Evolutionary conservation across 2,888 invertebrate species (phyloP), one percentile per base, ranked within the genome.

Genomic region (Parnassius apollo): DNA sequence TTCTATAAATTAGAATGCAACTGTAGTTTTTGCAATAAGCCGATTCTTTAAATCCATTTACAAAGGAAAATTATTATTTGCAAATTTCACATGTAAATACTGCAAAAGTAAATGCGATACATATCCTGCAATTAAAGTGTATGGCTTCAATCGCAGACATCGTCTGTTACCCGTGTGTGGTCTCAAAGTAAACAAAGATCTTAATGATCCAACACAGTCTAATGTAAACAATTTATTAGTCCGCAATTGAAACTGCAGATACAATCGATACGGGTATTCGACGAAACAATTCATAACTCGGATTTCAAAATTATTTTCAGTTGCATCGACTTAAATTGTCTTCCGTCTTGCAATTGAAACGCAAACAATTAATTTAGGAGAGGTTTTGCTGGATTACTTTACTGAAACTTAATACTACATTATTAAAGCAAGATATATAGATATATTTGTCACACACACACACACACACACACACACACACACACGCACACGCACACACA

Each of bases 81-180:
- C 44, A 61, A 60, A 55, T 62, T 70, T 76, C 80, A 81, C 84
- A 85, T 85, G 80, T 82, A 83, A 18, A 86, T 85, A 86, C 85
- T 81, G 77, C 76, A 75, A 75, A 76, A 75, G 81, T 82, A 81
- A 86, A 85, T 83, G 81, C 84, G 83, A 18, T 18, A 18, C 18
- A 87, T 88, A 86, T 90, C 89, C 88, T 87, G 89, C 88, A 85
- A 86, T 88, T 79, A 87, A 88, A 71, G 78, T 69, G 78, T 84
- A 87, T 78, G 86, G 86, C 85, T 86, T 86, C 85, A 68, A 69
- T 59, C 60, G 67, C 68, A 69, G 68, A 70, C 64, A 77, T 77
- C 80, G 84, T 80, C 85, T 83, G 85, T 68, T 80, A 76, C 76
- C 75, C 84, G 86, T 83, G 90, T 90, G 91, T 90, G 90, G 90